Base-by-base conservation (phyloP, 2,888 invertebrate genomes). In the Xylota sylvarum region DNA sequence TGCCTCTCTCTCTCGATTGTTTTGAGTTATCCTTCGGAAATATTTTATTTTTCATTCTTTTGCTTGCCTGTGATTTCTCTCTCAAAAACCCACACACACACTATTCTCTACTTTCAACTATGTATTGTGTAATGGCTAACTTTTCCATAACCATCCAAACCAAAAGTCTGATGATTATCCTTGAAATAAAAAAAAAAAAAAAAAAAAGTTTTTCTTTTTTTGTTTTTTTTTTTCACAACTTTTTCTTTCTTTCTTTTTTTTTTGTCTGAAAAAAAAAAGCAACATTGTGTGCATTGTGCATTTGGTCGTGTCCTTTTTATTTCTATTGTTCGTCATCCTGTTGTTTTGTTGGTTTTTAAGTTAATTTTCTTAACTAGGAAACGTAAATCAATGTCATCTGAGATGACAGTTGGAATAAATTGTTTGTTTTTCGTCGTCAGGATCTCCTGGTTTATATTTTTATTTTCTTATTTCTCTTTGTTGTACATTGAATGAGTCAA, bases 221-320 rank as follows among this genome's bases (percentile, higher is more conserved):
- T 17, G 40, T 43, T 19, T 40, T 37, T 43, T 40, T 7, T 37
- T 50, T n/a, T n/a, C n/a, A n/a, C n/a, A n/a, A n/a, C n/a, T 46
- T 55, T 56, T 27, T 17, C 32, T 43, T 19, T 40, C 19, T 43
- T 40, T 7, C 23, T 50, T 50, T 65, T 12, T 3, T 52, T 52
- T 46, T 37, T 52, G 30, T 23, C 23, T 43, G 46, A 48, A 35
- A 48, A 48, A 35, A 48, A 37, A 19, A 76, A 65, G 56, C 56
- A 64, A 60, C 67, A 60, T 79, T 80, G 12, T 73, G 64, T 80
- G 79, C 78, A 79, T 79, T 79, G 78, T 79, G 78, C 79, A 80
- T 65, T 80, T 80, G 56, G 70, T 62, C 72, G 62, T 80, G 65
- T 73, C 65, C 65, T 55, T 46, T 78, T 27, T 48, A 10, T 48